Conservation (phyloP, 2,888 invertebrate genomes). For the Leuctra nigra region DNA sequence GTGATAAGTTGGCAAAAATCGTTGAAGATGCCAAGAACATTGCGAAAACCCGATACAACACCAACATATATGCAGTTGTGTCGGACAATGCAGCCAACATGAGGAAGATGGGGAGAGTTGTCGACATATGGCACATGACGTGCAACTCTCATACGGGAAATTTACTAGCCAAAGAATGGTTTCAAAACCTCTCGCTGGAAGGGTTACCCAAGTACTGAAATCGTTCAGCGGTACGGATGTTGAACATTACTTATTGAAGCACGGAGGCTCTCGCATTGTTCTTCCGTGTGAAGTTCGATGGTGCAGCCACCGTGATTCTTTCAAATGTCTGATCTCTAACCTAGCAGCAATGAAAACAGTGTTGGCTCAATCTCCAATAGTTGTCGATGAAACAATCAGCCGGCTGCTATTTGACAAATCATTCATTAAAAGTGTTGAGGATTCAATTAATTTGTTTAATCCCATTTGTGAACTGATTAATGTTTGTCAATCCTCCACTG, state of each 20-base stretch:
- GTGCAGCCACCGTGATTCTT: conserved; percentile 14
- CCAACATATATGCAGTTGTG: conserved; percentile 30
- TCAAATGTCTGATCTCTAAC: background rate
- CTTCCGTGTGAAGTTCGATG: conserved; percentile 11
- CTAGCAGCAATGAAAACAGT: conserved; percentile 7
- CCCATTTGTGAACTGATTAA: conserved; percentile 10
- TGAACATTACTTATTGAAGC: conserved; percentile 1
- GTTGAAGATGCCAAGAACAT: background rate
- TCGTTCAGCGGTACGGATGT: conserved; percentile 2
- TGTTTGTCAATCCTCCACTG: background rate
- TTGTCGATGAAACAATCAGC: background rate
- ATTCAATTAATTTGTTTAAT: conserved; percentile 11
- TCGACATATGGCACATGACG: conserved; percentile 30
- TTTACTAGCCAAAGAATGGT: conserved; percentile 31
- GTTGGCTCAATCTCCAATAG: background rate
- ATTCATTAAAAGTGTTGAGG: conserved; percentile 7
- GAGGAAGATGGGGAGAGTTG: conserved; percentile 29
- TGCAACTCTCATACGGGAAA: conserved; percentile 32
- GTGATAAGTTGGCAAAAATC: background rate
- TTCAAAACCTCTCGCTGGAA: background rate
- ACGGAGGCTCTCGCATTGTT: conserved; percentile 9
- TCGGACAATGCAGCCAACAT: conserved; percentile 32
- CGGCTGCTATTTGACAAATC: background rate
- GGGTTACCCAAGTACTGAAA: conserved; percentile 2
- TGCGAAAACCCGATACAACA: background rate